Base-by-base conservation (phyloP, 2,113 vertebrate species). In the Synodontis membranacea region DNA sequence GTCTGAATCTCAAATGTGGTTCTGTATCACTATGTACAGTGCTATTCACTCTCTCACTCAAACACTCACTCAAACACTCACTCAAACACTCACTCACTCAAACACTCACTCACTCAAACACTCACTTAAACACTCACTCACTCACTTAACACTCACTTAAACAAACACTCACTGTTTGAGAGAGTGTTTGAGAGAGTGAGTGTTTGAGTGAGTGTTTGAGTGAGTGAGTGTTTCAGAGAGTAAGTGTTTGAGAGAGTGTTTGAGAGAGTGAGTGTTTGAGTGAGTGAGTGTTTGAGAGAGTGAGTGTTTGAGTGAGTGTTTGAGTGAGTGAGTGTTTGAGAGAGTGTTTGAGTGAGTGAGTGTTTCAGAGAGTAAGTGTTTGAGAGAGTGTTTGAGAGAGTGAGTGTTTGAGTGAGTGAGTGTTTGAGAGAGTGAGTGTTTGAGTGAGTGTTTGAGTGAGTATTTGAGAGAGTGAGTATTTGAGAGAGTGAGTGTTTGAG, bases 241-340 rank as follows among this genome's bases (percentile, higher is more conserved):
- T 7, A 34, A 58, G n/a, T 39, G 34, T 39, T 15, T 25, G 31
- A 48, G 50, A 52, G 54, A 56, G 19, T 19, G 0, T 19, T 44
- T 75, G 54, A 89, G 62, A 46, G 34, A 70, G 28, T 8, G 70
- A 54, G 80, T 62, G 80, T n/a, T 2, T 46, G 80, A n/a, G 56
- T 82, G 37, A n/a, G 25, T n/a, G 60, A n/a, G 58, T 62, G 56
- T 25, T 17, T 42, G 54, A 10, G 58, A 10, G 58, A 54, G 79
- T 80, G 54, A 21, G 54, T 23, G 54, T 5, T 0, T 85, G 54
- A 17, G 37, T 76, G 52, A 21, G 54, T 1, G 54, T 12, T 0
- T 50, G 48, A 50, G 10, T 56, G 76, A 50, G 50, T 80, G 76
- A 50, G 50, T 56, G n/a, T n/a, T n/a, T n/a, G 52, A 54, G 54